Base-by-base conservation (phyloP, 2,113 vertebrate species). In the Noturus placidus region DNA sequence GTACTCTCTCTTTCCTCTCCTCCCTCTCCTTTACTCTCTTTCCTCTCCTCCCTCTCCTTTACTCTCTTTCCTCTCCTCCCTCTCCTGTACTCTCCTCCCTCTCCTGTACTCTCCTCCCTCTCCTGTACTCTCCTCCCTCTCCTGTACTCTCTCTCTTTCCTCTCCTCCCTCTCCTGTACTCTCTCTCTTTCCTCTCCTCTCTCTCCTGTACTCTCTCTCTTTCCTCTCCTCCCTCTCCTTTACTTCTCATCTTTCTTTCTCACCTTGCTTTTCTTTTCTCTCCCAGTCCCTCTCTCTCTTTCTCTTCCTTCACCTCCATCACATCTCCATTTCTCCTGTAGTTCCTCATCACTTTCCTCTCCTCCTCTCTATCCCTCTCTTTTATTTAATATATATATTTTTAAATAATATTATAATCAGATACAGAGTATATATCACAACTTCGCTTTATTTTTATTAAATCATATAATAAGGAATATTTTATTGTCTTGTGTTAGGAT, bases 401-500 rank as follows among this genome's bases (percentile, higher is more conserved):
- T n/a, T 9, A 8, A 42, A 42, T 5, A 35, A 72, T 74, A 25
- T 74, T 74, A 3, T 56, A 17, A 56, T 70, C 67, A 1, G 15
- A 19, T 17, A 70, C 7, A 63, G 9, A 13, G 27, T 63, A 56
- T 61, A 61, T 9, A 67, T 19, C 1, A 19, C 0, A 30, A 30
- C 22, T 25, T 74, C 70, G 22, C 6, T 4, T 33, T 69, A 33
- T 72, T 42, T 67, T 35, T 19, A 33, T 81, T 79, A 54, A n/a
- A 13, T 38, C 8, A 3, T 30, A 13, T 33, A 52, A 15, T 59
- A 52, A 87, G 52, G 14, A 17, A n/a, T 61, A 63, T 33, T 52
- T 57, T 69, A 0, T 63, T 13, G 4, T 80, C 50, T 83, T 77
- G 5, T 82, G 3, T 38, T 91, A 95, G 95, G 83, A 95, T 96